A percentile compares a stretch with the other conserved stretches of the same genome.
Evolutionary conservation across 2,888 invertebrate species (phyloP).

Genomic region (Rhorus exstirpatorius): DNA sequence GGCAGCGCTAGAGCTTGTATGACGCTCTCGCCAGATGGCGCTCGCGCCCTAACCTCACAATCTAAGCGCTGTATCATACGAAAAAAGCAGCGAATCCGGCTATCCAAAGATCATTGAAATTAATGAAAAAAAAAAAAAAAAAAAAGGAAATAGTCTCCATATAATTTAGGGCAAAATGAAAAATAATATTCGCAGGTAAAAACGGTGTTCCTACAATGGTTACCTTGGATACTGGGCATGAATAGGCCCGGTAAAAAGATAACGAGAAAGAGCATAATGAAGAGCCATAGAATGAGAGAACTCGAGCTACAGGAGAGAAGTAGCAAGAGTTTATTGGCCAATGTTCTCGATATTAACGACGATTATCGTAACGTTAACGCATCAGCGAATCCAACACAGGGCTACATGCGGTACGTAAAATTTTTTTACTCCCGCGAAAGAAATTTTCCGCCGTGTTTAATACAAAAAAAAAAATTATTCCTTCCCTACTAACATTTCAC

Average conservation of each 20-base stretch:
- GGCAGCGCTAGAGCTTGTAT: not conserved
- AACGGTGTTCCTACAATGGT: constrained; percentile 98
- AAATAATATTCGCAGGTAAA: constrained; percentile 91
- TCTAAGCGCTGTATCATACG: not conserved
- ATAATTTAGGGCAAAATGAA: constrained; percentile 10
- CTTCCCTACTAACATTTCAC: too few relatives aligned
- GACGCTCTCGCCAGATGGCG: constrained; percentile 1
- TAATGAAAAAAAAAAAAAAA: not conserved
- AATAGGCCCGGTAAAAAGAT: constrained; percentile 98
- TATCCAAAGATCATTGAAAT: not conserved
- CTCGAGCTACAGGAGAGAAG: constrained; percentile 97
- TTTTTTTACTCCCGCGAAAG: not conserved
- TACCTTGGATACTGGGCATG: constrained; percentile 99
- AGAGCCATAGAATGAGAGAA: constrained; percentile 96
- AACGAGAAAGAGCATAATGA: constrained; percentile 95
- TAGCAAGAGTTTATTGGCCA: constrained; percentile 97
- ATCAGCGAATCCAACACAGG: constrained; percentile 78
- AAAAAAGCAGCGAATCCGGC: not conserved
- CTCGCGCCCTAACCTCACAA: not conserved
- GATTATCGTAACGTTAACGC: constrained; percentile 94
- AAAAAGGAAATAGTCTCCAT: constrained; percentile 9
- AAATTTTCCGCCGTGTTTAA: not conserved
- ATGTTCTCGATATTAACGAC: constrained; percentile 98
- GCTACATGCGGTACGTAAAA: constrained; percentile 79
- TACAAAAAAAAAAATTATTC: not conserved